Base-by-base conservation (phyloP, 2,797 vertebrate genomes). In the Rhadinocentrus ornatus region DNA sequence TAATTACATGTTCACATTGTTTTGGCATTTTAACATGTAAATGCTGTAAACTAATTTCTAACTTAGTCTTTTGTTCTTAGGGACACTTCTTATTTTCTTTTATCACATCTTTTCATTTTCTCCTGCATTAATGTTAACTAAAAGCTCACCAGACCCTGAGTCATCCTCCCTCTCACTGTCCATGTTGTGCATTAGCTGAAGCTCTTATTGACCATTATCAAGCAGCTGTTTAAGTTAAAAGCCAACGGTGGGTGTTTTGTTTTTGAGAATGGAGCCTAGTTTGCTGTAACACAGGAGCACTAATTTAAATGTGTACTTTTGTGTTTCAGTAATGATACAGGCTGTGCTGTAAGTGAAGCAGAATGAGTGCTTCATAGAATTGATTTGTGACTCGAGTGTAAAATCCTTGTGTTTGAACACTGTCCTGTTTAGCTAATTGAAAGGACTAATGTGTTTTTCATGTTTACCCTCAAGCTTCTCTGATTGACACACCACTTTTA, bases 301-400 rank as follows among this genome's bases (percentile, higher is more conserved):
- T 88, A 81, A 90, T 90, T 87, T 68, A 73, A 85, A 88, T 69
- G 59, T 67, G 57, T 71, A 35, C 76, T 80, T 81, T 80, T 57
- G 73, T 84, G 71, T 88, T 78, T 73, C 61, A 54, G 70, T 74
- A 84, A 75, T 86, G 64, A 77, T 65, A 66, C 66, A 61, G 73
- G 22, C 41, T 52, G 66, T 68, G 76, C 57, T 70, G 69, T 46
- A 62, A 81, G 80, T 83, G 1, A 73, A 81, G 77, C 37, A 15
- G 8, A 73, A 71, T 65, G 59, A 58, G 73, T 58, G 44, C 67
- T 74, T 78, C 68, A 73, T 61, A 64, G 59, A 71, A 70, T 68
- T 75, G 77, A 84, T 85, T 81, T 0, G 20, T 53, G 69, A 66
- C 58, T 69, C 35, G 8, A 65, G 70, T 37, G 37, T 82, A 57